Evolutionary conservation across 92 coral and sea anemone genomes (phyloP).

Genomic region (Porites evermanni): DNA sequence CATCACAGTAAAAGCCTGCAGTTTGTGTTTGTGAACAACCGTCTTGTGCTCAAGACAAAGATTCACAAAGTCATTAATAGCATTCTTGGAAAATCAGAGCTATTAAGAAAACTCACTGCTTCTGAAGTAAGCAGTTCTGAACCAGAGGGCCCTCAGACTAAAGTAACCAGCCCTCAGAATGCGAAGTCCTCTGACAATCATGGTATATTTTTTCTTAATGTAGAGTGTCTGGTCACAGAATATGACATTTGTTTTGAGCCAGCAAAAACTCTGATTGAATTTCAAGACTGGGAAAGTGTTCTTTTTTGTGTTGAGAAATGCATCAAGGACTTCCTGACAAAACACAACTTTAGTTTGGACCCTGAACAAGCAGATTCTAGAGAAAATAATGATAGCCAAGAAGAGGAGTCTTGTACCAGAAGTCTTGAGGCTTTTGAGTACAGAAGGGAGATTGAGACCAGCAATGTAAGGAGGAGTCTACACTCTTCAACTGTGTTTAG

Average conservation of each 20-base stretch:
- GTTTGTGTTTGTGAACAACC: conserved; percentile 86
- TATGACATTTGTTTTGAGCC: conserved; percentile 96
- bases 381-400: background rate
- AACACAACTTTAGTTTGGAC: conserved; percentile 46
- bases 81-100: conserved; percentile 67
- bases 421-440: conserved; percentile 37
- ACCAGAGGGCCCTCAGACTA: conserved; percentile 5
- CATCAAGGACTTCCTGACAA: conserved; percentile 67
- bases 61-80: conserved; percentile 85
- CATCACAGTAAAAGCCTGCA: conserved; percentile 83
- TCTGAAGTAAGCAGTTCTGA: conserved; percentile 13
- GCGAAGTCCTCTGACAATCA: conserved; percentile 69
- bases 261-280: conserved; percentile 93
- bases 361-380: conserved; percentile 25
- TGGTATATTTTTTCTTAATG: conserved; percentile 82
- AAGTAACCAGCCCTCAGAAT: conserved; percentile 49
- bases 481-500: conserved; percentile 87
- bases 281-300: conserved; percentile 90
- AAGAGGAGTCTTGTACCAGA: background rate
- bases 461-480: conserved; percentile 76
- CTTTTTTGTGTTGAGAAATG: conserved; percentile 73
- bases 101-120: conserved; percentile 20
- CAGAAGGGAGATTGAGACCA: conserved; percentile 63
- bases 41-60: conserved; percentile 88
- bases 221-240: conserved; percentile 73